These are phyloP conservation scores for Diplazon laetatorius DNA, from an alignment of 2,888 invertebrate genomes.

Conservation along the genomic window DNA sequence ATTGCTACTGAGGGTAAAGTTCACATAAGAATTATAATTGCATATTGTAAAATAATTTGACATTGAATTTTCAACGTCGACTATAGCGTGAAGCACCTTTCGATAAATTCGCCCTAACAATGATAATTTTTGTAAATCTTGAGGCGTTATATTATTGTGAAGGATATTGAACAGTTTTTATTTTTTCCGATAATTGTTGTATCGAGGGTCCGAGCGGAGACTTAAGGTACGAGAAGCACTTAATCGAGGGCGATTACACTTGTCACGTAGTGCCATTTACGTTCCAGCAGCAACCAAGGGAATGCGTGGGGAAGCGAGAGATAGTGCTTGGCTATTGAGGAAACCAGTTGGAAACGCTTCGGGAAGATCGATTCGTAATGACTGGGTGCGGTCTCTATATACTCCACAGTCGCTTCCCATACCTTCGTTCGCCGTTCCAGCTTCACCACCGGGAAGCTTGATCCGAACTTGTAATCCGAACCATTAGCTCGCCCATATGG, in stretches of 20 bases:
- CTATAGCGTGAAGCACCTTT: too few relatives aligned
- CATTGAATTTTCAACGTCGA: too few relatives aligned
- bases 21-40: too few relatives aligned
- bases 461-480: constrained; percentile 37
- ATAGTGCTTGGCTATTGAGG: constrained; percentile 48
- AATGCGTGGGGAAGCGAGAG: constrained; percentile 23
- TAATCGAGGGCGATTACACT: constrained; percentile 31
- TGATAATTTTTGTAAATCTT: constrained; percentile 4
- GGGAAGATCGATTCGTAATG: constrained; percentile 69
- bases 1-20: too few relatives aligned
- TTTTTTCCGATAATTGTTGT: constrained; percentile 6
- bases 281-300: constrained; percentile 5
- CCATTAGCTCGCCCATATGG: constrained; percentile 29
- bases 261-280: constrained; percentile 33
- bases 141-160: not conserved
- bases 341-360: constrained; percentile 49
- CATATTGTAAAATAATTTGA: too few relatives aligned
- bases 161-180: constrained; percentile 2
- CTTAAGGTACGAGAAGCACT: constrained; percentile 17
- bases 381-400: constrained; percentile 62
- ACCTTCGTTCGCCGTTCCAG: constrained; percentile 3
- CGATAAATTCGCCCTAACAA: not conserved
- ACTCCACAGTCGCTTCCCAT: constrained; percentile 17
- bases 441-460: constrained; percentile 38
- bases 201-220: not conserved